phyloP scores from a whole-genome alignment of 2,797 vertebrate genomes.

The Pogonophryne albipinna region DNA sequence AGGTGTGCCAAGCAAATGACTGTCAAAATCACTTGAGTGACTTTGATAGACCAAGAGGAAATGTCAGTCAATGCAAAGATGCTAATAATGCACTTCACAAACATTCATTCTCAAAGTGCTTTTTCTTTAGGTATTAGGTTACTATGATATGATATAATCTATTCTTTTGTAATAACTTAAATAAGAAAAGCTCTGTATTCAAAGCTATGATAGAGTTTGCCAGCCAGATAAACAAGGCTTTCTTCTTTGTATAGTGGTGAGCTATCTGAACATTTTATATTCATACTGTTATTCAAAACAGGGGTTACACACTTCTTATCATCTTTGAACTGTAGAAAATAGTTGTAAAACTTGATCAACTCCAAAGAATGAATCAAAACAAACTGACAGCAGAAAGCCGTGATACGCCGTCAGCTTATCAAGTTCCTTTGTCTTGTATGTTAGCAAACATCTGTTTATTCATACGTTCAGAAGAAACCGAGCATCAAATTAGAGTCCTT shows the following conservation, averaged over 20 bases:
- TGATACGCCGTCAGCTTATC: not conserved
- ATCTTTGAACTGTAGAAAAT: not conserved
- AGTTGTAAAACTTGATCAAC: not conserved
- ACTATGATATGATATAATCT: no score
- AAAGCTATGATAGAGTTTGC: not conserved
- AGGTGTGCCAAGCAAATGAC: not conserved
- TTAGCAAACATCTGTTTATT: conserved; percentile 33
- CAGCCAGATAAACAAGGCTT: not conserved
- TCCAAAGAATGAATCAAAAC: not conserved
- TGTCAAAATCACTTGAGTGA: conserved; percentile 13
- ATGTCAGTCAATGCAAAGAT: conserved; percentile 18
- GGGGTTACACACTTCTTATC: not conserved
- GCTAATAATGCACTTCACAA: no score
- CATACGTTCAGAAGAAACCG: conserved; percentile 18
- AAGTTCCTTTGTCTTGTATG: not conserved
- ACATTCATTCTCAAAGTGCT: not conserved
- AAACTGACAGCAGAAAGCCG: not conserved
- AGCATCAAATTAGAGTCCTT: conserved; percentile 27
- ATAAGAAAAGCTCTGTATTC: not conserved
- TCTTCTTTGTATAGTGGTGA: not conserved
- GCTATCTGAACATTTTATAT: conserved; percentile 1
- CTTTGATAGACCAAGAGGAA: not conserved
- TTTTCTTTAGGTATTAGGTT: no score
- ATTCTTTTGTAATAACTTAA: no score
- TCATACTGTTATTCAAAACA: no score